Percentiles rank a stretch among this genome's conserved stretches.
phyloP scores from a whole-genome alignment of 2,113 vertebrate species.

The Bucco capensis region DNA sequence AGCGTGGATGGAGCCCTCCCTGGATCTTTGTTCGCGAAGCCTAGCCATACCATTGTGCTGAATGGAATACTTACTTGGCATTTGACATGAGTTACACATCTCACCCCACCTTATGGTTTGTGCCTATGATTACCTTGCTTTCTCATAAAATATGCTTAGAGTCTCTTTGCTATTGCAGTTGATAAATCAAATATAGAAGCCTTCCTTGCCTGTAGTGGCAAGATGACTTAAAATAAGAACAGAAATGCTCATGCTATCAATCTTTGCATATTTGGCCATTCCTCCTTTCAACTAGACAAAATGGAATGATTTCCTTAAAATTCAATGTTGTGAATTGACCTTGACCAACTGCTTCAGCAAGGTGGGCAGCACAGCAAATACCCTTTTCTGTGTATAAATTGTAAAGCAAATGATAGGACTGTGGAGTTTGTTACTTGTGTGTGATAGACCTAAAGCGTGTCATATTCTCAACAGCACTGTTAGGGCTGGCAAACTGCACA shows the following conservation, averaged over 20 bases:
- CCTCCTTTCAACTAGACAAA: neutral
- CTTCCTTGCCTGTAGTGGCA: neutral
- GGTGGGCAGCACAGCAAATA: neutral
- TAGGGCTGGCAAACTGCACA: neutral
- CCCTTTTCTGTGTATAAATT: neutral
- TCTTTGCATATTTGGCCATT: neutral
- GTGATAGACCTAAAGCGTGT: neutral
- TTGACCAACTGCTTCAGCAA: neutral
- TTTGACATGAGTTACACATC: neutral
- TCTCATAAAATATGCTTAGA: neutral
- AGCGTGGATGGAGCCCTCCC: too few species aligned
- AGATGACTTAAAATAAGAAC: neutral
- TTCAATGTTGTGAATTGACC: neutral
- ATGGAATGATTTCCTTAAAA: neutral
- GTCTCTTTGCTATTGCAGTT: neutral
- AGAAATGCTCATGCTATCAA: neutral
- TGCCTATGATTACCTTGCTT: neutral
- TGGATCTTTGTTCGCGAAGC: too few species aligned
- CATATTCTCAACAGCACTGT: neutral
- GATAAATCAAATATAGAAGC: neutral
- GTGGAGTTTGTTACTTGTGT: neutral
- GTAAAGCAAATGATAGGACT: neutral
- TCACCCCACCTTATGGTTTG: neutral
- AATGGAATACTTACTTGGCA: fast-evolving
- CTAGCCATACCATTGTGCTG: neutral